Percentiles rank a stretch among this genome's conserved stretches.
These are phyloP conservation scores for Hypomecis atomaria DNA, from an alignment of 2,888 invertebrate genomes.

Conservation along the genomic window DNA sequence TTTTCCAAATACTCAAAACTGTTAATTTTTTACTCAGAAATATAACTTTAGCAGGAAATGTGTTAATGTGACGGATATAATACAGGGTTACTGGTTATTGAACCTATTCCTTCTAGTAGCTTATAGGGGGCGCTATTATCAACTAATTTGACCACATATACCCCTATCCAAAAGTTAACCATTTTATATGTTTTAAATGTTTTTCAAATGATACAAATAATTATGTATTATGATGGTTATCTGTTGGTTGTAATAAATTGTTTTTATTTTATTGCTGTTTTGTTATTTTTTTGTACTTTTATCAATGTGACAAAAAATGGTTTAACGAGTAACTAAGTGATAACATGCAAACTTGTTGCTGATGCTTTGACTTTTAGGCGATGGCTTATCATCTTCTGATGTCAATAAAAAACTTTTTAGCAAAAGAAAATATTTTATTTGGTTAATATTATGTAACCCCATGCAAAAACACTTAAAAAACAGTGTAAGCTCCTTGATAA, in stretches of 20 bases:
- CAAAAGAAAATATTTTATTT: constrained; percentile 34
- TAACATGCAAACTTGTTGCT: not conserved
- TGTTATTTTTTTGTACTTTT: not conserved
- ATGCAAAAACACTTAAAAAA: too few species aligned
- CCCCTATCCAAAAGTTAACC: too few species aligned
- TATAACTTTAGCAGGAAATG: too few species aligned
- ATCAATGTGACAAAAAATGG: not conserved
- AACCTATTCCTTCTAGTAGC: too few species aligned
- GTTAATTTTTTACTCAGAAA: not conserved
- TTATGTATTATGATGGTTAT: not conserved
- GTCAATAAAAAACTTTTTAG: constrained; percentile 8
- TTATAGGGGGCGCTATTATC: too few species aligned
- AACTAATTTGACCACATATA: too few species aligned
- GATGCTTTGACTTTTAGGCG: constrained; percentile 3
- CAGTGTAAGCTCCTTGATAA: too few species aligned
- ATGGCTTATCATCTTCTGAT: not conserved
- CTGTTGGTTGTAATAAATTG: constrained; percentile 5
- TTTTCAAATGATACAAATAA: not conserved
- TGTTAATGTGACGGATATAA: too few species aligned
- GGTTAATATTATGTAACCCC: constrained; percentile 3
- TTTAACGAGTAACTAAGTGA: not conserved
- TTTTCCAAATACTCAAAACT: not conserved
- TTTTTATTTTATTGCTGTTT: not conserved
- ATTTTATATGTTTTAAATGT: too few species aligned
- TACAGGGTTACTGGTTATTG: too few species aligned